A percentile compares a stretch with the other conserved stretches of the same genome.
Evolutionary conservation across 2,888 invertebrate genomes (phyloP).

Genomic region (Hypsopygia costalis): DNA sequence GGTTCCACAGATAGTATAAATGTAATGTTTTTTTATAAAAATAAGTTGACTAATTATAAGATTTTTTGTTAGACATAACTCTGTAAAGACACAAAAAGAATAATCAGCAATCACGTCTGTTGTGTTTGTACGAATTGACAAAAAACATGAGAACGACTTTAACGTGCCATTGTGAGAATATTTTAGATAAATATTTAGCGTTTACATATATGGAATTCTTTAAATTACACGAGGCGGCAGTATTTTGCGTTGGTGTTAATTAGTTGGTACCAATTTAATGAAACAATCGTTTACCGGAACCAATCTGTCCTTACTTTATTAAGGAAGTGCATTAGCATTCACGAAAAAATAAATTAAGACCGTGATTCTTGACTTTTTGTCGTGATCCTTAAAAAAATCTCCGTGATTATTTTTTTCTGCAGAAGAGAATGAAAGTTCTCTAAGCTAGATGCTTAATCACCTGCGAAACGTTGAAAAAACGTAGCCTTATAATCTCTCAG

Average conservation of each 20-base stretch:
- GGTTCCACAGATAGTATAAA: slow-evolving; percentile 15
- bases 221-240: slow-evolving; percentile 22
- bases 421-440: no score
- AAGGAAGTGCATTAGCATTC: slow-evolving; percentile 38
- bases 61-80: slow-evolving; percentile 1
- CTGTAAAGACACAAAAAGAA: slow-evolving; percentile 13
- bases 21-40: slow-evolving; percentile 8
- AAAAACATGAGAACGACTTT: slow-evolving; percentile 27
- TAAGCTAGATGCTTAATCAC: no score
- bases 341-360: slow-evolving; percentile 32
- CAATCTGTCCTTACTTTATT: slow-evolving; percentile 36
- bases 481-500: no score
- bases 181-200: background rate
- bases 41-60: slow-evolving; percentile 3
- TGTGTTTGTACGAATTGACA: slow-evolving; percentile 8
- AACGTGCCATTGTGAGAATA: slow-evolving; percentile 23
- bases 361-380: no score
- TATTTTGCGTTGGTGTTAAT: slow-evolving; percentile 29
- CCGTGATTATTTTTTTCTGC: no score
- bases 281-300: slow-evolving; percentile 40
- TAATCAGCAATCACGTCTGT: slow-evolving; percentile 4
- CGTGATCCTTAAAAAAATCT: slow-evolving; percentile 22
- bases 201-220: background rate
- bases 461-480: no score
- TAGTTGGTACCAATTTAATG: slow-evolving; percentile 32